Evolutionary conservation across 92 coral and sea anemone genomes (phyloP).

Genomic region (Zoanthus gigantus): DNA sequence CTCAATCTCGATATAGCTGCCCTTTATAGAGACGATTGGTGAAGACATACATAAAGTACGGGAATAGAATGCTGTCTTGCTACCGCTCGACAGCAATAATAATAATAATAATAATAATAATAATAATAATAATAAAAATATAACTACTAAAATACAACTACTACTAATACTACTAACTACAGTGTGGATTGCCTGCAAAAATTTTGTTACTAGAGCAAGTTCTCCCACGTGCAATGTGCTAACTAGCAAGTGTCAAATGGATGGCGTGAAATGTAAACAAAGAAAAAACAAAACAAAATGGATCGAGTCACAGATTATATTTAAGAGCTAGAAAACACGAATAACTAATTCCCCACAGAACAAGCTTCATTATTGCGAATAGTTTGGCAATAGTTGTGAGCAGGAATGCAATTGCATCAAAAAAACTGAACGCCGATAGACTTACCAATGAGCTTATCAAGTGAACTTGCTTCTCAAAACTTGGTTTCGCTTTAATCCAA

Average conservation of each 20-base stretch:
- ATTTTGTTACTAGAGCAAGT: background rate
- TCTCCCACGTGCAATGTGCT: background rate
- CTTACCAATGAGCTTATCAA: slow-evolving; percentile 94
- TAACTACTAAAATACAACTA: no score
- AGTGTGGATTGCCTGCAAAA: background rate
- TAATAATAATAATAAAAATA: no score
- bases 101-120: no score
- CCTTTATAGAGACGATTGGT: no score
- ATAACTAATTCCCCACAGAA: background rate
- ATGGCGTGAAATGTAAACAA: slow-evolving; percentile 13
- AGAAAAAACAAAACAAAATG: background rate
- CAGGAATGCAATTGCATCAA: background rate
- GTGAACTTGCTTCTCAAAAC: slow-evolving; percentile 81
- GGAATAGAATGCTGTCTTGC: no score
- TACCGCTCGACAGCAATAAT: no score
- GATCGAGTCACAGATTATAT: background rate
- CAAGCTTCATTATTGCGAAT: background rate
- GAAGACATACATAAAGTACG: no score
- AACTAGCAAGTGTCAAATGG: background rate
- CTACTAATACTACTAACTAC: background rate
- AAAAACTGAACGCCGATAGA: background rate
- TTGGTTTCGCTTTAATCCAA: slow-evolving; percentile 85
- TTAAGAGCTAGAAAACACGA: no score
- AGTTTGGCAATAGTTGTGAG: background rate
- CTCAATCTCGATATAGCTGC: no score